Evolutionary conservation across 2,797 vertebrate species (phyloP).

Genomic region (Rhinatrema bivittatum): DNA sequence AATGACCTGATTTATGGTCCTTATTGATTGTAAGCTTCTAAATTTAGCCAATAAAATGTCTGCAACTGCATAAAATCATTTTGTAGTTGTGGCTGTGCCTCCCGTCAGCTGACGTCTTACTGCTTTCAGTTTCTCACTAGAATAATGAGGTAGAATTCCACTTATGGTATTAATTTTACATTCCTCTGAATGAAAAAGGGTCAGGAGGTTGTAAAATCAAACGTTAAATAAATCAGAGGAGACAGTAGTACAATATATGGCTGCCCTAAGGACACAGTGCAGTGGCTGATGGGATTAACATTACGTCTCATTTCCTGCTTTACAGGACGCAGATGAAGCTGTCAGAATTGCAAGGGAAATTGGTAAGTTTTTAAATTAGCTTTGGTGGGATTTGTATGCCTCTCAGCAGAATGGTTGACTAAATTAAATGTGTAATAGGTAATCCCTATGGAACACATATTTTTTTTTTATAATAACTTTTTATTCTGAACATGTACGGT

Average conservation of each 20-base stretch:
- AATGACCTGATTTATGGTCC: conserved; percentile 58
- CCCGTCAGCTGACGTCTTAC: conserved; percentile 60
- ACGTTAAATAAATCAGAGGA: conserved; percentile 70
- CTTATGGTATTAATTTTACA: conserved; percentile 74
- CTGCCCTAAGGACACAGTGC: conserved; percentile 65
- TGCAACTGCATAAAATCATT: conserved; percentile 52
- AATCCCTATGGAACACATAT: conserved; percentile 55
- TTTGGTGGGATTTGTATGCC: conserved; percentile 58
- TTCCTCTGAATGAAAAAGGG: conserved; percentile 65
- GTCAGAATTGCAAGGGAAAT: conserved; percentile 90
- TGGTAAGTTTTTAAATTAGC: conserved; percentile 80
- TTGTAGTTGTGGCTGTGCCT: conserved; percentile 52
- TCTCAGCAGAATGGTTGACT: conserved; percentile 58
- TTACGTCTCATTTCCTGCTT: conserved; percentile 60
- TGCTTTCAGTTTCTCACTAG: conserved; percentile 63
- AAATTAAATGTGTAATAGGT: conserved; percentile 57
- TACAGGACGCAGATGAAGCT: conserved; percentile 87
- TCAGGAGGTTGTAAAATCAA: conserved; percentile 73
- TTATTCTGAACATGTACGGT: no score
- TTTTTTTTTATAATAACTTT: no score
- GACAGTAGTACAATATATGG: conserved; percentile 70
- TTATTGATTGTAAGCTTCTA: conserved; percentile 62
- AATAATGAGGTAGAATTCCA: conserved; percentile 71
- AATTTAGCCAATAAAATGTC: conserved; percentile 61
- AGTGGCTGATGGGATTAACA: conserved; percentile 68